Evolutionary conservation across 2,888 invertebrate species (phyloP).

Genomic region (Bursaphelenchus okinawaensis): DNA sequence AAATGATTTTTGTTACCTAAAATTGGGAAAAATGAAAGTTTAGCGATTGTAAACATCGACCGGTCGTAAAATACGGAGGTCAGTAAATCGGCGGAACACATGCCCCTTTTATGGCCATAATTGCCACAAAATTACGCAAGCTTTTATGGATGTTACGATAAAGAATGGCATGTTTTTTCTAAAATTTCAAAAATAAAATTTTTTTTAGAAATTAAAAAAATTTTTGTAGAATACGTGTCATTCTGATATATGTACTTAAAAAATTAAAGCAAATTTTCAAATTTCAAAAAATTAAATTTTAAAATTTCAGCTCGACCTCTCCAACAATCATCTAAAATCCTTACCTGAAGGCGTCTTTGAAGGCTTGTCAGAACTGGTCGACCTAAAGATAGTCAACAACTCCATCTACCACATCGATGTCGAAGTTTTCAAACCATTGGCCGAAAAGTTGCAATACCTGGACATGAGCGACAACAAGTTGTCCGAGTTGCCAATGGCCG

Average conservation of each 20-base stretch:
- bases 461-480: slow-evolving; percentile 35
- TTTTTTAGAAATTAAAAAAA: slow-evolving; percentile 1
- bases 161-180: not conserved
- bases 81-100: not conserved
- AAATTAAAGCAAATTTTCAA: too few relatives aligned
- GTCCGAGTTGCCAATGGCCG: slow-evolving; percentile 43
- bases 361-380: slow-evolving; percentile 31
- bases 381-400: slow-evolving; percentile 38
- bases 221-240: too few relatives aligned
- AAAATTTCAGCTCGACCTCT: slow-evolving; percentile 47
- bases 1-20: not conserved
- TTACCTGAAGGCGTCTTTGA: slow-evolving; percentile 31
- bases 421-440: slow-evolving; percentile 29
- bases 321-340: slow-evolving; percentile 37
- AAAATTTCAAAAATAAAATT: slow-evolving; percentile 1
- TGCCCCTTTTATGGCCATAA: slow-evolving; percentile 1
- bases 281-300: slow-evolving; percentile 17
- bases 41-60: not conserved
- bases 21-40: not conserved
- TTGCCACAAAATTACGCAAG: not conserved
- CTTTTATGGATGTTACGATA: not conserved
- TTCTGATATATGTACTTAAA: too few relatives aligned
- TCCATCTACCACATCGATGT: slow-evolving; percentile 32
- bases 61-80: not conserved
- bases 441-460: slow-evolving; percentile 13